Evolutionary conservation across 1,140 invertebrate genomes (phyloP).

Genomic region (Octopus bimaculoides): DNA sequence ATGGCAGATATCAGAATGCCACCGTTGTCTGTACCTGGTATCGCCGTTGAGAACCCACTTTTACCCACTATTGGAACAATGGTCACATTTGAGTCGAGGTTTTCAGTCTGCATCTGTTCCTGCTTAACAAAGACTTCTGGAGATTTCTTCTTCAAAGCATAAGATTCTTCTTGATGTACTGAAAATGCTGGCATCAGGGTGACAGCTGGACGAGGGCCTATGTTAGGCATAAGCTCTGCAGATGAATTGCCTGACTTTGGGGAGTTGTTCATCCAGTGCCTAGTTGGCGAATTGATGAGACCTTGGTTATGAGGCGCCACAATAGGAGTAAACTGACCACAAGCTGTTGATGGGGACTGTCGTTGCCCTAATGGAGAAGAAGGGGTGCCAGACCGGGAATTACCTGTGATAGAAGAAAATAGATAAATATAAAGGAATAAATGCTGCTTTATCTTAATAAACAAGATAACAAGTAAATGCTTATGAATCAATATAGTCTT

Average conservation of each 20-base stretch:
- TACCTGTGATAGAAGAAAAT: conserved; percentile 61
- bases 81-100: background rate
- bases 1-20: background rate
- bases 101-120: conserved; percentile 30
- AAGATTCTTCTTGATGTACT: conserved; percentile 24
- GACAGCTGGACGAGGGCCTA: conserved; percentile 38
- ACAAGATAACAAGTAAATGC: too few relatives aligned
- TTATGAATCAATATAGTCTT: too few relatives aligned
- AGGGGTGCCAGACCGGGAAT: conserved; percentile 65
- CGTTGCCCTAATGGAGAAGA: conserved; percentile 22
- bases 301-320: conserved; percentile 46
- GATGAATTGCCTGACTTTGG: conserved; percentile 51
- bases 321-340: conserved; percentile 48
- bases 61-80: background rate
- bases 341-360: conserved; percentile 14
- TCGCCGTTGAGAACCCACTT: background rate
- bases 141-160: conserved; percentile 24
- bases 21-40: conserved; percentile 1
- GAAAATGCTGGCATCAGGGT: conserved; percentile 24
- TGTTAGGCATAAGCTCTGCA: conserved; percentile 48
- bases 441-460: too few relatives aligned
- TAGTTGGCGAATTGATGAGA: conserved; percentile 43
- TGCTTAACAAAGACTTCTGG: conserved; percentile 26
- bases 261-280: conserved; percentile 44
- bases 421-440: background rate